Evolutionary conservation across 2,113 vertebrate genomes (phyloP).

Genomic region (Holacanthus passer): DNA sequence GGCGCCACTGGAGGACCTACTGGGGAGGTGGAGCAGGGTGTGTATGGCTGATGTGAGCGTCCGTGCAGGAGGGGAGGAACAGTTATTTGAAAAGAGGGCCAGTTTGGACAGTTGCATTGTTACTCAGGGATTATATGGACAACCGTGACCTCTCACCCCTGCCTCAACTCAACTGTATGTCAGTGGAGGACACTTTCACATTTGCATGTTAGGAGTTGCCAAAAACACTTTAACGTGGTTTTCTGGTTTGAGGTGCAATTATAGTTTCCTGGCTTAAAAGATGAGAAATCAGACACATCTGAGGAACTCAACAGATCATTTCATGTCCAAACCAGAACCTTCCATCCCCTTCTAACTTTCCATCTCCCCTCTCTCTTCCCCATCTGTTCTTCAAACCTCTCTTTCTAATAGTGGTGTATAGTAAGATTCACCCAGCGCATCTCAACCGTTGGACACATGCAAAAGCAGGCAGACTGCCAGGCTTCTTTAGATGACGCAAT

Average conservation of each 20-base stretch:
- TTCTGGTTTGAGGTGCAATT: background rate
- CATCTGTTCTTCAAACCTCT: background rate
- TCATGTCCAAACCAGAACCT: background rate
- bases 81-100: constrained; percentile 23
- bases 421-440: background rate
- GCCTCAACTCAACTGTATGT: background rate
- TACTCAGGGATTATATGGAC: constrained; percentile 52
- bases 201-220: background rate
- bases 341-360: too few species aligned
- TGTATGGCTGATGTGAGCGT: background rate
- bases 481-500: constrained; percentile 18
- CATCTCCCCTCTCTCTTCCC: background rate
- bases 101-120: constrained; percentile 63
- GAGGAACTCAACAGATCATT: background rate
- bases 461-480: background rate
- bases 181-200: background rate
- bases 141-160: constrained; percentile 47
- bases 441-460: background rate
- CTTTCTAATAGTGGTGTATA: background rate
- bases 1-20: background rate
- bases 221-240: background rate
- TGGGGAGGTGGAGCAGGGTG: constrained; percentile 7
- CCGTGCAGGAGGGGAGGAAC: background rate
- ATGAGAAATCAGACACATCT: background rate
- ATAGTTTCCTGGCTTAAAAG: background rate